Conservation (phyloP, 2,888 invertebrate genomes). For the Tipula lateralis region DNA sequence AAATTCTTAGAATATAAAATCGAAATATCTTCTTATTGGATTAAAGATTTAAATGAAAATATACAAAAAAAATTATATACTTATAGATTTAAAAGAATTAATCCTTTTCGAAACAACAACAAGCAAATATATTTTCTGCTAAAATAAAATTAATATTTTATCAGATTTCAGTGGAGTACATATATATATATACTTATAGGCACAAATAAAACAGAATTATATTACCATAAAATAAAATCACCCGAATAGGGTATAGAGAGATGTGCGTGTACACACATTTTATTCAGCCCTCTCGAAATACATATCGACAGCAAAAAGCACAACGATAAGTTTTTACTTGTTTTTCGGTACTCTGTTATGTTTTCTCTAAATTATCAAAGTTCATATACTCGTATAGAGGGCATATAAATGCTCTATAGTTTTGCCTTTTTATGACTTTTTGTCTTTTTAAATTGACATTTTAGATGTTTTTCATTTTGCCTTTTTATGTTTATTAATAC, state of each 20-base stretch:
- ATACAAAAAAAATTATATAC: background rate
- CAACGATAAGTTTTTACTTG: background rate
- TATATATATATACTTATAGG: background rate
- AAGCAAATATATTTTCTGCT: background rate
- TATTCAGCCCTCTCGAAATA: background rate
- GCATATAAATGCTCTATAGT: background rate
- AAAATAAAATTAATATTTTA: conserved; percentile 24
- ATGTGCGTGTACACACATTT: background rate
- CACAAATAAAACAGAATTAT: background rate
- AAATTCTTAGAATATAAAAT: background rate
- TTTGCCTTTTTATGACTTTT: background rate
- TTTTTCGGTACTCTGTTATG: background rate
- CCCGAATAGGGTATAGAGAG: background rate
- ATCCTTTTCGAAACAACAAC: background rate
- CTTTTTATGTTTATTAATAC: background rate
- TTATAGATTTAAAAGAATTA: conserved; percentile 19
- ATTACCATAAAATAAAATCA: background rate
- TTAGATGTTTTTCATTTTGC: background rate
- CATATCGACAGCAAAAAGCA: background rate
- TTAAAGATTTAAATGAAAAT: background rate
- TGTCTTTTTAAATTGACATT: background rate
- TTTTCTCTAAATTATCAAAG: background rate
- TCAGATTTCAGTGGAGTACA: background rate
- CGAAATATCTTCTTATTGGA: conserved; percentile 24
- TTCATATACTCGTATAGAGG: background rate